Evolutionary conservation across 2,888 invertebrate genomes (phyloP).

Genomic region (Drosophila anceps): DNA sequence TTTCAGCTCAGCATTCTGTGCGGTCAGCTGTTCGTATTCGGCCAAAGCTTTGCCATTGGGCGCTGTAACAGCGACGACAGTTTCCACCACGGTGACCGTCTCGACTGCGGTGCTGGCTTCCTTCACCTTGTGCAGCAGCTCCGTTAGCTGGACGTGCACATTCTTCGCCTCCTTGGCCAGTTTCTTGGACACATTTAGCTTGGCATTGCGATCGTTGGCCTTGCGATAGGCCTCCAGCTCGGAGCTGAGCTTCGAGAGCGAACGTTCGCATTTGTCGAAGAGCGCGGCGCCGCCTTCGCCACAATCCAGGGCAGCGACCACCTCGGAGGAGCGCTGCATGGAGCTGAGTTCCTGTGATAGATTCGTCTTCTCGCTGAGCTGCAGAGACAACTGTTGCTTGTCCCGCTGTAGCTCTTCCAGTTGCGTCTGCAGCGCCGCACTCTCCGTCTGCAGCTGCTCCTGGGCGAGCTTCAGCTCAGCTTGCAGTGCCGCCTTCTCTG

Average conservation of each 20-base stretch:
- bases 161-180: constrained; percentile 84
- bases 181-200: constrained; percentile 84
- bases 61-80: constrained; percentile 82
- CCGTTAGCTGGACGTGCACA: constrained; percentile 80
- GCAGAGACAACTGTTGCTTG: constrained; percentile 80
- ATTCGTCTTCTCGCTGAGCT: constrained; percentile 73
- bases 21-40: constrained; percentile 82
- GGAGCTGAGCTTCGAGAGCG: constrained; percentile 79
- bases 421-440: constrained; percentile 82
- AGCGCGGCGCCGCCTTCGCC: constrained; percentile 67
- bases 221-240: constrained; percentile 84
- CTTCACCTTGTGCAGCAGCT: constrained; percentile 82
- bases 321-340: constrained; percentile 82
- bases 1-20: constrained; percentile 81
- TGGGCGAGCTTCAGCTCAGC: constrained; percentile 81
- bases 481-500: constrained; percentile 85
- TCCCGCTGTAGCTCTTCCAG: constrained; percentile 85
- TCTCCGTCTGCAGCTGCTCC: constrained; percentile 84
- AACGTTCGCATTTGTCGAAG: constrained; percentile 82
- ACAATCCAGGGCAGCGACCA: constrained; percentile 76
- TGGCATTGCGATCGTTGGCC: constrained; percentile 83
- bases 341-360: constrained; percentile 81
- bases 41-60: constrained; percentile 83
- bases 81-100: constrained; percentile 80
- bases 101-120: constrained; percentile 81